These are phyloP conservation scores for Acrossocheilus fasciatus DNA, from an alignment of 2,797 vertebrate genomes.

Conservation along the genomic window DNA sequence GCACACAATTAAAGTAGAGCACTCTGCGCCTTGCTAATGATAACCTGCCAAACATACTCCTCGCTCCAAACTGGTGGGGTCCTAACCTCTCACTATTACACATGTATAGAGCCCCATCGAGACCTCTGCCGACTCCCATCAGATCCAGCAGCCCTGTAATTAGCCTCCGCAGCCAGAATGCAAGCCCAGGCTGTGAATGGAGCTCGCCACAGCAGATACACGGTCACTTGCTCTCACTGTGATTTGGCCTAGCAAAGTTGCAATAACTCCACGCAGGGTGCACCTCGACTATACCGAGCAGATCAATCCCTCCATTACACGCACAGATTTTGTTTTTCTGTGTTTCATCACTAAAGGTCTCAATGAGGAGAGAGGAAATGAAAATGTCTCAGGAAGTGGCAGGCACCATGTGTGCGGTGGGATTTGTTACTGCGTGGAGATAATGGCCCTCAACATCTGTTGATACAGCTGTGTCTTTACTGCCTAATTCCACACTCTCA, in stretches of 20 bases:
- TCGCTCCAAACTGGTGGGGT: not conserved
- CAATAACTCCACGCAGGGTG: not conserved
- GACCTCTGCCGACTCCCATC: slow-evolving; percentile 19
- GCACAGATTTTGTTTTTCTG: not conserved
- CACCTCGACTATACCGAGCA: not conserved
- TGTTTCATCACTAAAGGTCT: not conserved
- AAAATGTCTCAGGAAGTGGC: not conserved
- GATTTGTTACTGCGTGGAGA: slow-evolving; percentile 17
- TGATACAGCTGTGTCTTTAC: slow-evolving; percentile 51
- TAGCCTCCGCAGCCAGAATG: slow-evolving; percentile 32
- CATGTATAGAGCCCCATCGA: slow-evolving; percentile 17
- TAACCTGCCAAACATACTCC: slow-evolving; percentile 29
- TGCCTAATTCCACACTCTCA: slow-evolving; percentile 42
- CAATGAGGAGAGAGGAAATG: slow-evolving; percentile 23
- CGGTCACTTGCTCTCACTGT: slow-evolving; percentile 5
- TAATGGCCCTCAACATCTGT: slow-evolving; percentile 52
- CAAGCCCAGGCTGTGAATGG: not conserved
- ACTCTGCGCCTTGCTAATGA: slow-evolving; percentile 25
- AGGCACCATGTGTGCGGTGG: slow-evolving; percentile 13
- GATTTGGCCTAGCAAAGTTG: slow-evolving; percentile 22
- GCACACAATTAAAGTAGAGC: slow-evolving; percentile 7
- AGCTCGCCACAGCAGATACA: not conserved
- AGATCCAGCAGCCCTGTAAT: slow-evolving; percentile 46
- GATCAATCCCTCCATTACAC: not conserved
- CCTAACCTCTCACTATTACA: slow-evolving; percentile 33